Evolutionary conservation across 2,888 invertebrate genomes (phyloP).

Genomic region (Teleiodes luculella): DNA sequence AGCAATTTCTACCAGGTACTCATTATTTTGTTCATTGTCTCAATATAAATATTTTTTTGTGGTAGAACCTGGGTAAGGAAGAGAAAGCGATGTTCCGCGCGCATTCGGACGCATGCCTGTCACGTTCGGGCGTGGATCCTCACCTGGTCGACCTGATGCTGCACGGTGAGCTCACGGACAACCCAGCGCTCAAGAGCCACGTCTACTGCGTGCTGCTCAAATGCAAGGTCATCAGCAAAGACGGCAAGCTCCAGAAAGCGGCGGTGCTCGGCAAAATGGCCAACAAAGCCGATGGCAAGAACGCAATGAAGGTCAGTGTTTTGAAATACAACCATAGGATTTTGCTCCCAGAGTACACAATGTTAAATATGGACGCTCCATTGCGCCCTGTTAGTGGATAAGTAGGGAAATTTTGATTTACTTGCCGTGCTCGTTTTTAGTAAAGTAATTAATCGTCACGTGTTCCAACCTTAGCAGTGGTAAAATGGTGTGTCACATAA

Average conservation of each 20-base stretch:
- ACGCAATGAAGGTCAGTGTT: slow-evolving; percentile 50
- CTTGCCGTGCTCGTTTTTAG: too few species aligned
- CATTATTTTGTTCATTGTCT: too few species aligned
- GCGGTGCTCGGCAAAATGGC: slow-evolving; percentile 51
- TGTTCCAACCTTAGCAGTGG: too few species aligned
- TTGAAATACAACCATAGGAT: not conserved
- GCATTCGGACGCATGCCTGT: slow-evolving; percentile 59
- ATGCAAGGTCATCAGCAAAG: slow-evolving; percentile 66
- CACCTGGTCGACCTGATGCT: slow-evolving; percentile 44
- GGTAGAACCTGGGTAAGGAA: slow-evolving; percentile 55
- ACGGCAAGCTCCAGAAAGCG: slow-evolving; percentile 64
- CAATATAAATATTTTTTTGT: too few species aligned
- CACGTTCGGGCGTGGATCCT: slow-evolving; percentile 42
- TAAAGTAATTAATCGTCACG: too few species aligned
- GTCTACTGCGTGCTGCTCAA: slow-evolving; percentile 65
- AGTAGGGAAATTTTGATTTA: too few species aligned
- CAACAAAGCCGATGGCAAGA: slow-evolving; percentile 40
- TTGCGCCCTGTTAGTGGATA: too few species aligned
- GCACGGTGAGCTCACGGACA: slow-evolving; percentile 42
- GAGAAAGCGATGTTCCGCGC: slow-evolving; percentile 66
- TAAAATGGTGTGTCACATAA: too few species aligned
- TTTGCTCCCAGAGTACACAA: too few species aligned
- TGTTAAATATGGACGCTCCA: too few species aligned
- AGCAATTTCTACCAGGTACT: too few species aligned
- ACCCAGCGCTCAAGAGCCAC: slow-evolving; percentile 47